phyloP scores from a whole-genome alignment of 2,797 vertebrate genomes.

The Hybognathus amarus region DNA sequence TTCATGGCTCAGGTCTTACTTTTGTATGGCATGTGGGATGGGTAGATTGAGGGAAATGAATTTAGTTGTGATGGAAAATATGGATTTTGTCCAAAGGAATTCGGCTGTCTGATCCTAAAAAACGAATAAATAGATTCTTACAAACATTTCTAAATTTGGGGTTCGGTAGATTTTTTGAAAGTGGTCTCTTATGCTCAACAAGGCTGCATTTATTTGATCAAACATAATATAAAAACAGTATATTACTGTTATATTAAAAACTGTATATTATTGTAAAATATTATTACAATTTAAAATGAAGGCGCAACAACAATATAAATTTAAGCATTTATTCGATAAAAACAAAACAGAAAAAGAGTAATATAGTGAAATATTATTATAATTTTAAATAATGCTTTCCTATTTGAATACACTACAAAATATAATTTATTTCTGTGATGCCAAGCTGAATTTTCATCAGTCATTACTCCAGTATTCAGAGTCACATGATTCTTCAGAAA shows the following conservation, averaged over 20 bases:
- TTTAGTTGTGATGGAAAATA: constrained; percentile 74
- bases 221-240: neutral
- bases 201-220: neutral
- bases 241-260: too few species aligned
- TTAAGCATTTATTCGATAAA: too few species aligned
- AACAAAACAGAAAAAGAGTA: too few species aligned
- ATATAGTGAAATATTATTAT: neutral
- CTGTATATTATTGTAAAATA: too few species aligned
- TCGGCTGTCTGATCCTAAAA: neutral
- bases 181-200: neutral
- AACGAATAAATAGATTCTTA: neutral
- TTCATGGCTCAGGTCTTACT: constrained; percentile 65
- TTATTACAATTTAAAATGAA: too few species aligned
- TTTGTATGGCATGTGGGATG: constrained; percentile 75
- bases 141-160: neutral
- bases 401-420: neutral
- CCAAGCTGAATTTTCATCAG: neutral
- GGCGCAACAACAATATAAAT: too few species aligned
- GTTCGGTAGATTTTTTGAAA: neutral
- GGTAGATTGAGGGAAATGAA: constrained; percentile 69
- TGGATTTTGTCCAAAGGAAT: neutral
- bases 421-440: neutral
- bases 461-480: too few species aligned
- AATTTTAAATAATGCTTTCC: neutral
- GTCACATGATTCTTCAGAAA: too few species aligned